Conservation (phyloP, 2,797 vertebrate species). For the Anguilla obscura region DNA sequence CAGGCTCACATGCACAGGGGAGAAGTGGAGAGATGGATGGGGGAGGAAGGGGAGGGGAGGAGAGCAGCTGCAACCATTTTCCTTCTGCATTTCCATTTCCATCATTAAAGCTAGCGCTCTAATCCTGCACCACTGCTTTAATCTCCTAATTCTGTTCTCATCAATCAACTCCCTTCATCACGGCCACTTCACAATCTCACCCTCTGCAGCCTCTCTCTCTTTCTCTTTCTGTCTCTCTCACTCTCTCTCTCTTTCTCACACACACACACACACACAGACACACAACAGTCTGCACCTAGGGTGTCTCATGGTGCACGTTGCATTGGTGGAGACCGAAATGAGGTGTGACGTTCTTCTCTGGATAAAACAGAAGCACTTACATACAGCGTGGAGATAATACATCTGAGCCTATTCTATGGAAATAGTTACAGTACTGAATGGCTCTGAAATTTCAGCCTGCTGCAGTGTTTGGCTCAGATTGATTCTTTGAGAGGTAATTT, state of each 20-base stretch:
- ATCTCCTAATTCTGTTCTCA: slow-evolving; percentile 69
- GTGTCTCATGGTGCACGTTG: not conserved
- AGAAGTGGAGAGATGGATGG: slow-evolving; percentile 2
- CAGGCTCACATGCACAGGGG: not conserved
- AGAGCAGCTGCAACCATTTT: slow-evolving; percentile 29
- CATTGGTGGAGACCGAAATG: not conserved
- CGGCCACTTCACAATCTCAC: slow-evolving; percentile 39
- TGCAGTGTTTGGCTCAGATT: not conserved
- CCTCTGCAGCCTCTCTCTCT: not conserved
- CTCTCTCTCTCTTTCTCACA: not conserved
- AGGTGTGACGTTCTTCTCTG: not conserved
- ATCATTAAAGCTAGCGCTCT: slow-evolving; percentile 71
- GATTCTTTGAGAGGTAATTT: not conserved
- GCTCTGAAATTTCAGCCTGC: not conserved
- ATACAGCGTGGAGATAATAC: not conserved
- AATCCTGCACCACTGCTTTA: slow-evolving; percentile 72
- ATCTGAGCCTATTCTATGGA: slow-evolving; percentile 10
- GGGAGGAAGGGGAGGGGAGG: slow-evolving; percentile 46
- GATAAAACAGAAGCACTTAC: not conserved
- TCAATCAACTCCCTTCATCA: slow-evolving; percentile 50
- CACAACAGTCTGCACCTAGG: not conserved
- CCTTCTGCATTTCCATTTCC: slow-evolving; percentile 64
- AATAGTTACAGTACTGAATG: not conserved
- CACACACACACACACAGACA: slow-evolving; percentile 20
- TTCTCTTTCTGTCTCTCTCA: slow-evolving; percentile 2